Evolutionary conservation across 2,797 vertebrate genomes (phyloP), one percentile per base, ranked within the genome.

Genomic region (Muscicapa comitata): DNA sequence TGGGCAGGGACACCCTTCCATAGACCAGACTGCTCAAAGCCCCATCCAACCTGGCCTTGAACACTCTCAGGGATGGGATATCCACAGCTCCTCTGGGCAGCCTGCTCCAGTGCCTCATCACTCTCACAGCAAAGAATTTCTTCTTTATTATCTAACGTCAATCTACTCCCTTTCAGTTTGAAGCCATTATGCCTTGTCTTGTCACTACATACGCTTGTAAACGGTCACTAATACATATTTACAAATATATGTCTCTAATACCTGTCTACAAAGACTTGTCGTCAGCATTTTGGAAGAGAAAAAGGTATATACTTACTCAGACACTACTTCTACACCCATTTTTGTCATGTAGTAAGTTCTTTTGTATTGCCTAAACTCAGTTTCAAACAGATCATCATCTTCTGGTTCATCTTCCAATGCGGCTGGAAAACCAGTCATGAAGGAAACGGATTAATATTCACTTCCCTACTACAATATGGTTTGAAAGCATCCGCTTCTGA

Each of bases 331-430:
- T 95, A 99, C 98, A 1, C 98, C 99, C 98, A 99, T 99, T 97
- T 99, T 99, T 74, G 98, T 99, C 99, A 99, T 99, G 86, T 99
- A 99, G 92, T 99, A 99, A 13, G 98, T 99, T 96, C 99, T 98
- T 93, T 99, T 99, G 97, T 99, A 99, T 94, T 99, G 99, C 88
- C 99, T 98, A 97, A 99, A 99, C 95, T 99, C 99, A 0, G 99
- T 98, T 97, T 99, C 99, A 98, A 99, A 99, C 42, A 99, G 95
- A 88, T 99, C 99, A 28, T 99, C 99, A 63, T 99, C 99, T 95
- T 98, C 98, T 81, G 98, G 98, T 24, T 99, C 99, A 76, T 99
- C 99, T 50, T 99, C 99, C 19, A 97, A 75, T 8, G 91, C 76
- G 57, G 97, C 98, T 98, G 86, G 74, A 95, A 92, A 95, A 90